Evolutionary conservation across 1,140 invertebrate genomes (phyloP).

Genomic region (Panulirus ornatus): DNA sequence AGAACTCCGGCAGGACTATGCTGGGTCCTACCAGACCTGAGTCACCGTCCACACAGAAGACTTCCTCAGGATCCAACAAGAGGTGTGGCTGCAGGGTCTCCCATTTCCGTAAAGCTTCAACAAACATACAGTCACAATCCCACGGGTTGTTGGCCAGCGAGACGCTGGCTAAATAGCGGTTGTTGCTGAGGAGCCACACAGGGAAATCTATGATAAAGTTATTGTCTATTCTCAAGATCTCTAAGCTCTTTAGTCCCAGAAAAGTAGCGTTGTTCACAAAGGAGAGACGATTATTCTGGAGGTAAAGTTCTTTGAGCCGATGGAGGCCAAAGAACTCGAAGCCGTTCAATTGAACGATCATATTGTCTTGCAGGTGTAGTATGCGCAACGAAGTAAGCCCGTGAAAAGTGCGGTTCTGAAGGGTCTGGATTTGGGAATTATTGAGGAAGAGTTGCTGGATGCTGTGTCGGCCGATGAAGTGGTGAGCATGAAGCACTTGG

Average conservation of each 20-base stretch:
- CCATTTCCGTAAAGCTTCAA: constrained; percentile 88
- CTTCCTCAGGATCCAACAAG: constrained; percentile 47
- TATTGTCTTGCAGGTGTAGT: constrained; percentile 89
- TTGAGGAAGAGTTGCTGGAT: constrained; percentile 92
- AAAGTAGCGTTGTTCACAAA: constrained; percentile 89
- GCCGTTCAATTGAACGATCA: constrained; percentile 87
- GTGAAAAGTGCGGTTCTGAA: constrained; percentile 95
- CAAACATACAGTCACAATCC: constrained; percentile 92
- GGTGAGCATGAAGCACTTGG: constrained; percentile 89
- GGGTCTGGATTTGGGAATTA: constrained; percentile 88
- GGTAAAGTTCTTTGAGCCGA: constrained; percentile 82
- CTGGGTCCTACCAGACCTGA: constrained; percentile 53
- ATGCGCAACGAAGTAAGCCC: constrained; percentile 88
- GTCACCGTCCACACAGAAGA: constrained; percentile 58
- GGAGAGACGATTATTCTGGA: constrained; percentile 85
- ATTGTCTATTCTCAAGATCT: constrained; percentile 86
- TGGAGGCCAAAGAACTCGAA: constrained; percentile 89
- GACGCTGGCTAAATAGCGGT: constrained; percentile 81
- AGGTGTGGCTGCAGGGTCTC: constrained; percentile 79
- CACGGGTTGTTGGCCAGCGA: constrained; percentile 89
- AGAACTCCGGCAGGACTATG: constrained; percentile 54
- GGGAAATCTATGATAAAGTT: constrained; percentile 87
- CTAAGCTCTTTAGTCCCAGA: constrained; percentile 83
- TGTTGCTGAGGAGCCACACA: constrained; percentile 86
- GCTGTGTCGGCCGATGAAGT: constrained; percentile 94